A percentile compares a stretch with the other conserved stretches of the same genome.
These are phyloP conservation scores for Lutraria lutraria DNA, from an alignment of 2,888 invertebrate genomes.

Conservation along the genomic window DNA sequence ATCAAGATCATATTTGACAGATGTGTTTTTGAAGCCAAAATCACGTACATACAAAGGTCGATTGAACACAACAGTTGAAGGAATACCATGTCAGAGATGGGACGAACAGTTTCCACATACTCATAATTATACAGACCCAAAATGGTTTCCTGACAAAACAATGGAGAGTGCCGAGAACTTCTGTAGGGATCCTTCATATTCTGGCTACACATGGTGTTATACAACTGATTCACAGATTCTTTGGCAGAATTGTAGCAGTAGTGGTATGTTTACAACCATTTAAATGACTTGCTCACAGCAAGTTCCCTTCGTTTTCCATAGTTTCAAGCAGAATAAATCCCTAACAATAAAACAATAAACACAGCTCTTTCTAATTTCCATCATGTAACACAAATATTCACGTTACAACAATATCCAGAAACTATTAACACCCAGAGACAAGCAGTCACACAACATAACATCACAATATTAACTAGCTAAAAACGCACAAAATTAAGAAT, in stretches of 20 bases:
- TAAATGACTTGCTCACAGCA: too few species aligned
- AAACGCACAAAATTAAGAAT: too few species aligned
- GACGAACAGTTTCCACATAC: constrained; percentile 49
- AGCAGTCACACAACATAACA: too few species aligned
- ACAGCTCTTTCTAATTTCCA: too few species aligned
- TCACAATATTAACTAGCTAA: too few species aligned
- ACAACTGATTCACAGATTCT: neutral
- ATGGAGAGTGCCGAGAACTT: constrained; percentile 6
- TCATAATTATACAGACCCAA: constrained; percentile 20
- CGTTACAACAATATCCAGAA: too few species aligned
- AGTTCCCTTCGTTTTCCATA: too few species aligned
- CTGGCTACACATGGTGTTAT: constrained; percentile 27
- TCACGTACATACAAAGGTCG: constrained; percentile 39
- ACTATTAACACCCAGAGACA: too few species aligned
- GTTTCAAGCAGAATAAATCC: too few species aligned
- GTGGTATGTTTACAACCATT: neutral
- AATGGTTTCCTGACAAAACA: neutral
- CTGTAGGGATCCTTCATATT: constrained; percentile 14
- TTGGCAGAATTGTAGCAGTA: neutral
- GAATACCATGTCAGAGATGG: constrained; percentile 59
- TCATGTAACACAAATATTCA: too few species aligned
- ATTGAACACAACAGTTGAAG: constrained; percentile 43
- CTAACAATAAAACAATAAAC: too few species aligned
- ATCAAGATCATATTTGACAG: neutral
- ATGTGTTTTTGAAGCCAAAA: neutral